These are phyloP conservation scores for Andricus grossulariae DNA, from an alignment of 1,140 invertebrate genomes.

Conservation along the genomic window DNA sequence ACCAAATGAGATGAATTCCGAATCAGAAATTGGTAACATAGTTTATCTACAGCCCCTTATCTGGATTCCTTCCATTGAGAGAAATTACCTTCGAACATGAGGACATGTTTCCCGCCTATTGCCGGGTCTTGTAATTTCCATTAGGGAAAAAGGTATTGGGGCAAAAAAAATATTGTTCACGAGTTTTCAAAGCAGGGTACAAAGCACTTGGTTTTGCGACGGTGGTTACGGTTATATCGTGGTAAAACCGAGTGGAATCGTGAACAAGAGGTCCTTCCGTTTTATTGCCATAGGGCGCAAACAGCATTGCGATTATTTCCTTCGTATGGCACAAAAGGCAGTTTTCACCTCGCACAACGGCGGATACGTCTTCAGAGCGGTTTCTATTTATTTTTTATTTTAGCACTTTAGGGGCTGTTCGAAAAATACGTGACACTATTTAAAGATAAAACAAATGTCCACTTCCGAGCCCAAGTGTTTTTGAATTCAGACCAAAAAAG, in stretches of 20 bases:
- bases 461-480: too few relatives aligned
- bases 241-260: constrained; percentile 20
- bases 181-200: constrained; percentile 2
- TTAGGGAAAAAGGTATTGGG: background rate
- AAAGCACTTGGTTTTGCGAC: constrained; percentile 7
- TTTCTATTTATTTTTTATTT: background rate
- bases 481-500: too few relatives aligned
- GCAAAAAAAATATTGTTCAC: constrained; percentile 12
- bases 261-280: constrained; percentile 23
- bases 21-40: too few relatives aligned
- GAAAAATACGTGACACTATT: too few relatives aligned
- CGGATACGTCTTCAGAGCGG: background rate
- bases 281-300: constrained; percentile 3
- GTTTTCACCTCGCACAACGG: background rate
- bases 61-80: background rate
- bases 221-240: constrained; percentile 23
- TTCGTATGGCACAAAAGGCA: constrained; percentile 1
- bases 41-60: too few relatives aligned
- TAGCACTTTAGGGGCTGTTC: background rate
- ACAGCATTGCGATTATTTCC: constrained; percentile 3
- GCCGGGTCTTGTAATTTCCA: background rate
- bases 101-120: background rate
- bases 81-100: background rate
- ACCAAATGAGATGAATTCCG: too few relatives aligned
- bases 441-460: too few relatives aligned